Evolutionary conservation across 2,113 vertebrate genomes (phyloP).

Genomic region (Amblyopsis rosae): DNA sequence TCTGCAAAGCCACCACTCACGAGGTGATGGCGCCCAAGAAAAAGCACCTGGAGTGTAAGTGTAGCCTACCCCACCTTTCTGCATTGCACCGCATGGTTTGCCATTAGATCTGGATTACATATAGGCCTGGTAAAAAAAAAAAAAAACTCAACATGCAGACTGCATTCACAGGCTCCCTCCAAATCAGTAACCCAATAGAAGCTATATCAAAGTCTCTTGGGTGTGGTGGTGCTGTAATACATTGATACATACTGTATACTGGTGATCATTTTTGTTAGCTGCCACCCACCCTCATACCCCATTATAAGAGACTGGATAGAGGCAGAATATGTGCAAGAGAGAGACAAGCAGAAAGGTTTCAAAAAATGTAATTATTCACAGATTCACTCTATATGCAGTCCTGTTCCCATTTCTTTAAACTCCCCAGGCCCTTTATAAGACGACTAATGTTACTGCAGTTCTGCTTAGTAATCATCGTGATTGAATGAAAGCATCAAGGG

Average conservation of each 20-base stretch:
- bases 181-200: background rate
- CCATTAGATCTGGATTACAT: too few relatives aligned
- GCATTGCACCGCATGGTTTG: background rate
- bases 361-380: background rate
- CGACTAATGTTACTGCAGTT: background rate
- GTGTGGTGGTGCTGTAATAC: slow-evolving; percentile 38
- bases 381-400: background rate
- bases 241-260: slow-evolving; percentile 39
- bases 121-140: too few relatives aligned
- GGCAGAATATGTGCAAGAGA: background rate
- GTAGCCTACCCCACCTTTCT: slow-evolving; percentile 24
- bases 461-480: background rate
- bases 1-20: slow-evolving; percentile 98
- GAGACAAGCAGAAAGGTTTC: background rate
- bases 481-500: slow-evolving; percentile 25
- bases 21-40: slow-evolving; percentile 99
- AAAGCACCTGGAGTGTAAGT: slow-evolving; percentile 98
- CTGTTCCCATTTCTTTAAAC: background rate
- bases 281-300: background rate
- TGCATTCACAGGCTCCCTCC: background rate
- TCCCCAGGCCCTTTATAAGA: background rate
- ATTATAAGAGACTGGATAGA: background rate
- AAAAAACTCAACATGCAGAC: background rate
- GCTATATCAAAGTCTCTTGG: slow-evolving; percentile 18
- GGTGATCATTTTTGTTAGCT: slow-evolving; percentile 40